Evolutionary conservation across 2,797 vertebrate genomes (phyloP).

Genomic region (Bovichtus diacanthus): DNA sequence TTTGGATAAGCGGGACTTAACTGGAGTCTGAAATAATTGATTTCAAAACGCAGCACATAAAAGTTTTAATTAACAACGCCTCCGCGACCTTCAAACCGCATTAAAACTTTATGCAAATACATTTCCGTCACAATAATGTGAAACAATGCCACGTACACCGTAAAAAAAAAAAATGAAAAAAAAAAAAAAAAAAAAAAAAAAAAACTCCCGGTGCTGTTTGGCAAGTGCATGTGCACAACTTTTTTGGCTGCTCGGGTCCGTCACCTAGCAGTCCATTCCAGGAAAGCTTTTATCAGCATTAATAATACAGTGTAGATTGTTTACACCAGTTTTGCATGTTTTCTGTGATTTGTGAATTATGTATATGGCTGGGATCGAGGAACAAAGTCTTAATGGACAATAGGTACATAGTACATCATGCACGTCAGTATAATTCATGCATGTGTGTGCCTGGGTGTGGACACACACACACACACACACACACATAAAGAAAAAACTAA

Average conservation of each 20-base stretch:
- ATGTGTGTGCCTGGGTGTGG: neutral
- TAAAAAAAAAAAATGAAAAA: conserved; percentile 15
- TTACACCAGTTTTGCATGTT: conserved; percentile 68
- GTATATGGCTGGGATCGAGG: conserved; percentile 57
- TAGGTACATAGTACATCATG: conserved; percentile 5
- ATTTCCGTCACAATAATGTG: conserved; percentile 51
- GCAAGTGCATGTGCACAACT: conserved; percentile 44
- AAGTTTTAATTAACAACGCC: conserved; percentile 81
- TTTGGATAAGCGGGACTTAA: conserved; percentile 69
- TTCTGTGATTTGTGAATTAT: conserved; percentile 76
- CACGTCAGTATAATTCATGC: conserved; percentile 19
- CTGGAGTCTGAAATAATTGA: conserved; percentile 73
- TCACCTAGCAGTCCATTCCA: conserved; percentile 73
- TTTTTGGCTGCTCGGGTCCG: conserved; percentile 62
- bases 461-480: neutral
- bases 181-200: conserved; percentile 36
- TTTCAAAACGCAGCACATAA: conserved; percentile 71
- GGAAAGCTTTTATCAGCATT: conserved; percentile 81
- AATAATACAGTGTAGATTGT: conserved; percentile 79
- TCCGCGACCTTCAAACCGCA: conserved; percentile 67
- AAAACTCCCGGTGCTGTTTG: conserved; percentile 58
- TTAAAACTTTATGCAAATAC: conserved; percentile 80
- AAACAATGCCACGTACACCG: conserved; percentile 50
- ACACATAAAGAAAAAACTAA: neutral
- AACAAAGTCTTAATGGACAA: conserved; percentile 36